Evolutionary conservation across 1,140 invertebrate genomes (phyloP), one percentile per base, ranked within the genome.

Genomic region (Choristoneura fumiferana): DNA sequence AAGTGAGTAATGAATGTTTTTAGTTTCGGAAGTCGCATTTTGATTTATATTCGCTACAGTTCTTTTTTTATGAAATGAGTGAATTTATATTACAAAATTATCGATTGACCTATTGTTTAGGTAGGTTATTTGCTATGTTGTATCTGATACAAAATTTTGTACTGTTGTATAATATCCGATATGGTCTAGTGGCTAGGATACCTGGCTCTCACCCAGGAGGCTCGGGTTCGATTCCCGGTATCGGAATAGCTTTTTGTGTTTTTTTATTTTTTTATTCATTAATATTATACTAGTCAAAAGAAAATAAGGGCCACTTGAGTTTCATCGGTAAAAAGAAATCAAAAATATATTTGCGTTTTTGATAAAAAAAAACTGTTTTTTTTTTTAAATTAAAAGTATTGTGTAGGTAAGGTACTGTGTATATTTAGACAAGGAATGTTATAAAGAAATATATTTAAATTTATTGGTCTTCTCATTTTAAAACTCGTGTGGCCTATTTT

Each of bases 221-320:
- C 76, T 76, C 76, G 73, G 73, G 71, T 77, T 79, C 69, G 72
- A 77, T 79, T 77, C 72, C 70, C 72, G 73, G 74, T 77, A 74
- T 78, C 75, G 75, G 76, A 79, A 76, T 52, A 49, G 8, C 17
- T 54, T 29, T 39, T 17, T 57, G 9, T 64, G 62, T 65, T 68
- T 56, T 29, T 34, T 13, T n/a, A n/a, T n/a, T n/a, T n/a, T n/a
- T n/a, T n/a, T n/a, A n/a, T n/a, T n/a, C n/a, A n/a, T n/a, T n/a
- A n/a, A n/a, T n/a, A n/a, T n/a, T n/a, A n/a, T n/a, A n/a, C n/a
- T n/a, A n/a, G n/a, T n/a, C n/a, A n/a, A n/a, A n/a, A n/a, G n/a
- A n/a, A n/a, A n/a, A n/a, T n/a, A n/a, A n/a, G n/a, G n/a, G n/a
- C n/a, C n/a, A n/a, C n/a, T n/a, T n/a, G n/a, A n/a, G n/a, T n/a